phyloP scores from a whole-genome alignment of 2,797 vertebrate species.

The Danio jaintianensis region DNA sequence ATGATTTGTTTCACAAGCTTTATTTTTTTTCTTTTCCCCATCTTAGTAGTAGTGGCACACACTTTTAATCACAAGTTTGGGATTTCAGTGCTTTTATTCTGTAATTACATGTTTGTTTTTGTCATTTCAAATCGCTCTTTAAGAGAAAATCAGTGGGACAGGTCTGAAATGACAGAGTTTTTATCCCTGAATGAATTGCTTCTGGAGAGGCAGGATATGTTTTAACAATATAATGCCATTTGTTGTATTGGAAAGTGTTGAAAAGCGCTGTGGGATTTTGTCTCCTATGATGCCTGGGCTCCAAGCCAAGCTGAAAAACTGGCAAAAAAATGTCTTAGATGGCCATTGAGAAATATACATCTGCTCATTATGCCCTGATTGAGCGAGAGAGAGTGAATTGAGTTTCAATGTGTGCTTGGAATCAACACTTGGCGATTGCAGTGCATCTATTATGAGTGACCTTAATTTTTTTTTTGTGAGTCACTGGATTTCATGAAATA shows the following conservation, averaged over 20 bases:
- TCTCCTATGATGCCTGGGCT: constrained; percentile 35
- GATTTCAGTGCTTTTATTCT: neutral
- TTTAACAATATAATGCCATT: constrained; percentile 16
- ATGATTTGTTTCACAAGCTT: constrained; percentile 39
- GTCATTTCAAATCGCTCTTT: constrained; percentile 40
- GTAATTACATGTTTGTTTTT: constrained; percentile 47
- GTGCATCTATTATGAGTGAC: constrained; percentile 4
- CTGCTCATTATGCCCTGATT: neutral
- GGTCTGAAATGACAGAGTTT: constrained; percentile 23
- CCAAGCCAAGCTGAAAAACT: constrained; percentile 14
- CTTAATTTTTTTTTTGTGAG: constrained; percentile 3
- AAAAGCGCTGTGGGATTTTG: constrained; percentile 20
- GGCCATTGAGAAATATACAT: constrained; percentile 41
- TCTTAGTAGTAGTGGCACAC: constrained; percentile 40
- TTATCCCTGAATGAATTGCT: constrained; percentile 17
- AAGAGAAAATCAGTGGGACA: constrained; percentile 31
- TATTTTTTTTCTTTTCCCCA: neutral
- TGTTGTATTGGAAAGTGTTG: constrained; percentile 17
- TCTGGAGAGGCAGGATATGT: constrained; percentile 9
- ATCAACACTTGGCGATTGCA: constrained; percentile 9
- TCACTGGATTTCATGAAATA: neutral
- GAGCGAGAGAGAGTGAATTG: neutral
- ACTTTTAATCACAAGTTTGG: constrained; percentile 19
- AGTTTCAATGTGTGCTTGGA: neutral
- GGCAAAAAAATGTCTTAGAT: constrained; percentile 30